Evolutionary conservation across 2,797 vertebrate species (phyloP), one percentile per base, ranked within the genome.

Genomic region (Anabas testudineus): DNA sequence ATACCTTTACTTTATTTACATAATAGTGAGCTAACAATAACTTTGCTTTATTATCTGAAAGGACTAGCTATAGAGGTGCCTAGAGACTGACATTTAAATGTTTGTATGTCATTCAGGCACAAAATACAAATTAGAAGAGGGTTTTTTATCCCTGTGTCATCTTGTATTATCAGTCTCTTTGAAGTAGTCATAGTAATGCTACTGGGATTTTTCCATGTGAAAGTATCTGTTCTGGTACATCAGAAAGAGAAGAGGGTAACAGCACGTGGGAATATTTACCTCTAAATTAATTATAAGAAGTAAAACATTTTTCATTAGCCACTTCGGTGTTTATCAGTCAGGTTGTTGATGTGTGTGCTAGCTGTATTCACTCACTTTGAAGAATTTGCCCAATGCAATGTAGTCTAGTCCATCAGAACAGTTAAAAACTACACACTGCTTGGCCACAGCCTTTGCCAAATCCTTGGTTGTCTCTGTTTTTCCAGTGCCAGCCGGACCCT

Each of bases 381-480:
- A 97, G 90, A 97, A 97, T 82, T 98, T 97, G 42, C 96, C 96
- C 64, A 97, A 85, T 19, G 96, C 96, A 28, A 97, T 93, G 86
- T 97, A 98, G 91, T 98, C 96, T 76, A 98, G 87, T 37, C 96
- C 96, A 45, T 98, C 97, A 0, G 96, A 98, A 84, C 96, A 97
- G 91, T 96, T 97, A 86, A 98, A 98, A 67, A 97, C 96, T 5
- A 98, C 96, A 83, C 96, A 98, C 62, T 98, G 96, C 48, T 98
- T 97, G 53, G 97, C 96, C n/a, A 98, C 92, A 34, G 97, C 96
- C 88, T 98, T 97, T 70, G 97, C 96, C 86, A 98, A 90, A 63
- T 98, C 96, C 86, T 97, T 97, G 52, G 96, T 97, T 3, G 96
- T 98, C 88, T 98, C 96, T 0, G 96, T 98, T 91, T 97, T 97